Evolutionary conservation across 1,140 invertebrate genomes (phyloP).

Genomic region (Drosophila bifasciata): DNA sequence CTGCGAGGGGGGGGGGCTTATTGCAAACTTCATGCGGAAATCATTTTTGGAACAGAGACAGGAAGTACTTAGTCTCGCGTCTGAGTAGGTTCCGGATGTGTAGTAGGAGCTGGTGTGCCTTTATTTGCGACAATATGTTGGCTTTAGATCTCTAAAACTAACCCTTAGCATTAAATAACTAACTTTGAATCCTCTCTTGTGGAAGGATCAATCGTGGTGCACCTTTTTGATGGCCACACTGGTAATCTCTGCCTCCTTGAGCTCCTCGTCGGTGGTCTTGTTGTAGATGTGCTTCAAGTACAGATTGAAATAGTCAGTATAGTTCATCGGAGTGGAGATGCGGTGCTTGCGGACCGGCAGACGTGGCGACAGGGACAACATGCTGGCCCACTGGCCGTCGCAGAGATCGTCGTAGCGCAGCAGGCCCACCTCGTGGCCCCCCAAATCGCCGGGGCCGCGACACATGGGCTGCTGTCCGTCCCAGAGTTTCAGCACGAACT

Average conservation of each 20-base stretch:
- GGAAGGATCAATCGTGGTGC: slow-evolving; percentile 44
- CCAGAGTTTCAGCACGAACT: slow-evolving; percentile 89
- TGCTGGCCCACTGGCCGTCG: slow-evolving; percentile 93
- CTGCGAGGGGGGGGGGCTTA: neutral
- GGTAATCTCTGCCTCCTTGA: slow-evolving; percentile 70
- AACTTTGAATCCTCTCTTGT: too few relatives aligned
- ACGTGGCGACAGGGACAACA: slow-evolving; percentile 89
- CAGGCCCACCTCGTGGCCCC: slow-evolving; percentile 82
- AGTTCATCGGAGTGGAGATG: slow-evolving; percentile 79
- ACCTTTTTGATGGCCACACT: slow-evolving; percentile 75
- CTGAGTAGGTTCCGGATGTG: too few relatives aligned
- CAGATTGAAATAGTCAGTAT: slow-evolving; percentile 81
- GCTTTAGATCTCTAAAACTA: neutral
- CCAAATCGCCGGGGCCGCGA: slow-evolving; percentile 88
- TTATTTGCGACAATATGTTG: too few relatives aligned
- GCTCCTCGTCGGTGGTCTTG: slow-evolving; percentile 66
- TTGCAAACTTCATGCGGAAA: slow-evolving; percentile 1
- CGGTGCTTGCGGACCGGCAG: slow-evolving; percentile 85
- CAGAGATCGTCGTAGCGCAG: slow-evolving; percentile 92
- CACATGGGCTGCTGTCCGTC: slow-evolving; percentile 89
- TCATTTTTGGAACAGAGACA: neutral
- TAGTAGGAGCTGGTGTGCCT: too few relatives aligned
- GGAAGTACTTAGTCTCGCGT: too few relatives aligned
- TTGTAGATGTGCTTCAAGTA: slow-evolving; percentile 82
- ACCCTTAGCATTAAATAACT: neutral